Evolutionary conservation across 1,140 invertebrate genomes (phyloP).

Genomic region (Aphaenogaster ashmeadi): DNA sequence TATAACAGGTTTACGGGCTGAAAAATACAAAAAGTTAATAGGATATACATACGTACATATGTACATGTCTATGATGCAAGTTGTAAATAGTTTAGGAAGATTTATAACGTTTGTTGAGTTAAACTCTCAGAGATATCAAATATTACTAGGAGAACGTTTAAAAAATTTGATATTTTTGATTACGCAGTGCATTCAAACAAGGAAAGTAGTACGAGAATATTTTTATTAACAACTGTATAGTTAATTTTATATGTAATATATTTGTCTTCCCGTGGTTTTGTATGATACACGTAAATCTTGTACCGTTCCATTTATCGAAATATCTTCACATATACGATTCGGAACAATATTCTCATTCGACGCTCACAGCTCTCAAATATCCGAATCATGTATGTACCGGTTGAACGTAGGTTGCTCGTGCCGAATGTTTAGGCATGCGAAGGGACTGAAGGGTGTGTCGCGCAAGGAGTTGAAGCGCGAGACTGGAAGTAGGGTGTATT

Average conservation of each 20-base stretch:
- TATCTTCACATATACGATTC: not conserved
- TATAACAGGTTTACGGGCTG: not conserved
- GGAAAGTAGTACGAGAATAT: not conserved
- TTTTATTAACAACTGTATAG: not conserved
- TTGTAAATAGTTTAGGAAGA: constrained; percentile 3
- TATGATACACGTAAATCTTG: not conserved
- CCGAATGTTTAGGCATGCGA: constrained; percentile 43
- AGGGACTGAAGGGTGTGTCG: constrained; percentile 1
- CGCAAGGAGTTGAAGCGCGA: constrained; percentile 50
- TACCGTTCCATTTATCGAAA: not conserved
- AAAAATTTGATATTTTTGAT: not conserved
- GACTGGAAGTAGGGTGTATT: constrained; percentile 51
- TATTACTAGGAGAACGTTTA: not conserved
- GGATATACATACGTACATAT: not conserved
- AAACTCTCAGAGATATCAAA: not conserved
- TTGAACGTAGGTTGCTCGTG: constrained; percentile 16
- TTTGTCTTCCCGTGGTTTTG: too few species aligned
- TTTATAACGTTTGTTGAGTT: not conserved
- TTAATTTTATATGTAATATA: not conserved
- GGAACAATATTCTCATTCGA: not conserved
- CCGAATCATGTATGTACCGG: constrained; percentile 16
- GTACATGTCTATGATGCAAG: not conserved
- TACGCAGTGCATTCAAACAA: not conserved
- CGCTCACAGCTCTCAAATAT: constrained; percentile 14
- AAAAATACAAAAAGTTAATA: constrained; percentile 12